These are phyloP conservation scores for Varecia variegata DNA, from an alignment of 2,797 vertebrate species.

Conservation along the genomic window DNA sequence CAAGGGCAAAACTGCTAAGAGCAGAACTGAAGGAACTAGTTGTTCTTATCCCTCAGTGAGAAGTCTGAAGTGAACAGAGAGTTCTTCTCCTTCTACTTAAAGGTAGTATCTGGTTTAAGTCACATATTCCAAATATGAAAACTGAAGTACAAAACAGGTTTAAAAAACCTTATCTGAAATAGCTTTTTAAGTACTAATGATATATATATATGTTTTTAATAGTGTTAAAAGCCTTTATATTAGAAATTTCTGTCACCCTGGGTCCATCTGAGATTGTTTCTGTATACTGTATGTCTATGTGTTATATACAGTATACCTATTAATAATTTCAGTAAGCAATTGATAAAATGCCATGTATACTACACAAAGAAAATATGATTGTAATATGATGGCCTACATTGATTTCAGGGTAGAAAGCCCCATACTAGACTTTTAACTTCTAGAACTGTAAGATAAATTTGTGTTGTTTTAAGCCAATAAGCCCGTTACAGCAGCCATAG, in stretches of 20 bases:
- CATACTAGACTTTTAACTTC: not conserved
- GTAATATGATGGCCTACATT: not conserved
- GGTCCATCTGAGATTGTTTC: not conserved
- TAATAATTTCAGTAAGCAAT: not conserved
- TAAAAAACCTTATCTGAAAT: not conserved
- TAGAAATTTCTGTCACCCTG: not conserved
- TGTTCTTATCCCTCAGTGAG: not conserved
- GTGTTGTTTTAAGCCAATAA: not conserved
- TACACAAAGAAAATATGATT: not conserved
- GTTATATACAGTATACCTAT: not conserved
- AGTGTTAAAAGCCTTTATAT: not conserved
- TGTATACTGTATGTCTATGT: not conserved
- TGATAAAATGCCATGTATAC: not conserved
- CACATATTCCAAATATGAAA: not conserved
- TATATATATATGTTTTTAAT: not conserved
- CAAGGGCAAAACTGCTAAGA: not conserved
- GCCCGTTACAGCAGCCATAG: not conserved
- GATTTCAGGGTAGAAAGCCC: not conserved
- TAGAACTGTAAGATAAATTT: not conserved
- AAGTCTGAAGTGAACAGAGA: not conserved
- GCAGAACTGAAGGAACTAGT: slow-evolving; percentile 1
- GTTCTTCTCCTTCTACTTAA: not conserved
- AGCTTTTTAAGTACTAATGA: not conserved
- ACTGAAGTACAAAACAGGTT: not conserved
- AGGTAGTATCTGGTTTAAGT: not conserved